phyloP scores from a whole-genome alignment of 2,113 vertebrate genomes.

The Verasper variegatus region DNA sequence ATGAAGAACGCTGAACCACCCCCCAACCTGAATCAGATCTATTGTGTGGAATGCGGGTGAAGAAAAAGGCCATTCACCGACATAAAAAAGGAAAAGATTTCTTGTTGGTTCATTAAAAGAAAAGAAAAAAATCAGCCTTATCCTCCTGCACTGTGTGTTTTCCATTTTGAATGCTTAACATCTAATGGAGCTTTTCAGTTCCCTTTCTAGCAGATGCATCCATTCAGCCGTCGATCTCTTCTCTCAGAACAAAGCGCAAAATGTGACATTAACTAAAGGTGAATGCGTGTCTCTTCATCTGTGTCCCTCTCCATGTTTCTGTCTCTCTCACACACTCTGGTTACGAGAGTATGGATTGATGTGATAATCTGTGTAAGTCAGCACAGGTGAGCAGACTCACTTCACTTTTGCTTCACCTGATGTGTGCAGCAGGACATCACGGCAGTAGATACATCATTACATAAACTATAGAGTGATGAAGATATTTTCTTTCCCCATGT shows the following conservation, averaged over 20 bases:
- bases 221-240: constrained; percentile 67
- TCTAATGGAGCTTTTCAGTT: constrained; percentile 80
- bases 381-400: neutral
- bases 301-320: constrained; percentile 1
- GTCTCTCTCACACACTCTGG: constrained; percentile 12
- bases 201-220: constrained; percentile 53
- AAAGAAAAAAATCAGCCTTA: constrained; percentile 49
- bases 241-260: constrained; percentile 63
- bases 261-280: constrained; percentile 56
- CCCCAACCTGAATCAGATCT: constrained; percentile 57
- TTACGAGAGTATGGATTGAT: neutral
- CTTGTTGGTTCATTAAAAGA: constrained; percentile 57
- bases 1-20: constrained; percentile 18
- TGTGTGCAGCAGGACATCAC: neutral
- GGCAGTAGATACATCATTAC: neutral
- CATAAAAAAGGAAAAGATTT: constrained; percentile 62
- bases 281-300: constrained; percentile 39
- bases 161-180: constrained; percentile 71
- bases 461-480: neutral
- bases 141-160: constrained; percentile 41
- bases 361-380: neutral
- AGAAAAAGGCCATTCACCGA: constrained; percentile 73
- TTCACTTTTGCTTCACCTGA: constrained; percentile 6
- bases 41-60: constrained; percentile 41
- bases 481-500: neutral